Evolutionary conservation across 1,140 invertebrate species (phyloP), one percentile per base, ranked within the genome.

Genomic region (Procambarus clarkii): DNA sequence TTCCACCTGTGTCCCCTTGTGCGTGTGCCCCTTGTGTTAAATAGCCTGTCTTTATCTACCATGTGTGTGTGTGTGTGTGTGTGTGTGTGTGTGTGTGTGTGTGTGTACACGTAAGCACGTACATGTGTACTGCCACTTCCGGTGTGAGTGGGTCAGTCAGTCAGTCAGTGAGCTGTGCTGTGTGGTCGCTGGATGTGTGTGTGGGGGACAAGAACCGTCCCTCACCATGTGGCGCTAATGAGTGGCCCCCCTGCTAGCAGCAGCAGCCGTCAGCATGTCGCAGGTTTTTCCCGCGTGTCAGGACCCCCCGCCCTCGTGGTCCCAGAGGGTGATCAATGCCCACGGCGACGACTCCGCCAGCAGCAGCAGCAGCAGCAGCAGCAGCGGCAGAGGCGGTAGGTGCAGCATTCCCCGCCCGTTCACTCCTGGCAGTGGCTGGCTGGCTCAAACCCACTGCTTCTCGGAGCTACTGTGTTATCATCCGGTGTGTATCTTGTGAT

Each of bases 81-180:
- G 60, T 64, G 60, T 64, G 60, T 64, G 60, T 64, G 60, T 64
- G 60, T 64, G 60, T 64, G 60, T 64, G 60, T 64, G 60, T 64
- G 60, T 64, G 60, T 64, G 18, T 58, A 13, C 13, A 13, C 13
- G 54, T 58, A 13, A 9, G 54, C 13, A 13, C 13, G 54, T 58
- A 13, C 13, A 13, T 58, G 54, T 58, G 54, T 34, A 64, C 21
- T 18, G 13, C 60, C 60, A 64, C 60, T 64, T 64, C 60, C 60
- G 60, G 60, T 64, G 60, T 21, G 13, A 64, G 15, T 64, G 4
- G 11, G 60, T 64, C 60, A 64, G 60, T 64, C 60, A 64, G 13
- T 18, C 18, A 18, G 18, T 34, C 34, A 34, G 34, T 34, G 34
- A 34, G 34, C 34, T 34, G 34, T 34, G 34, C 34, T 34, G 60